phyloP scores from a whole-genome alignment of 2,113 vertebrate genomes.

The Vireo altiloquus region DNA sequence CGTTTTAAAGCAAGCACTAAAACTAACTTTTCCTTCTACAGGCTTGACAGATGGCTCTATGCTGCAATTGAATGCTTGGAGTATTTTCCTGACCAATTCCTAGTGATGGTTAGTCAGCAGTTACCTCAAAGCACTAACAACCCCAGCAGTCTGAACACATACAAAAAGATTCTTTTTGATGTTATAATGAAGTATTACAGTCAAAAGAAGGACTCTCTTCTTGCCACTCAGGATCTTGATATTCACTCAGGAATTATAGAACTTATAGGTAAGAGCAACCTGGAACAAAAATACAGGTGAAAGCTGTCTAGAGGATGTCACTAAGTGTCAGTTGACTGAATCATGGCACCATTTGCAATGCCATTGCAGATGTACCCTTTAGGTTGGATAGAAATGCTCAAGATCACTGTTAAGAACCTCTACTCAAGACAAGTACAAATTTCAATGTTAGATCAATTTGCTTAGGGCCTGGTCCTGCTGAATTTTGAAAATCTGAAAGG shows the following conservation, averaged over 20 bases:
- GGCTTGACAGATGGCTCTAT: slow-evolving; percentile 80
- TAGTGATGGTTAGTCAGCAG: slow-evolving; percentile 78
- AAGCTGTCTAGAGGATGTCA: neutral
- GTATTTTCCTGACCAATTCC: slow-evolving; percentile 83
- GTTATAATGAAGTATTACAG: slow-evolving; percentile 82
- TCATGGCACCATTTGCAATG: neutral
- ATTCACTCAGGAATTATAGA: slow-evolving; percentile 79
- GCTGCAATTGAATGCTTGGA: slow-evolving; percentile 84
- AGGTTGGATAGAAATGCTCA: neutral
- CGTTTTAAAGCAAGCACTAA: neutral
- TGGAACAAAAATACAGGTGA: neutral
- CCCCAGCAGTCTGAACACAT: slow-evolving; percentile 25
- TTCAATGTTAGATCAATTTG: neutral
- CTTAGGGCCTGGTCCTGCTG: neutral
- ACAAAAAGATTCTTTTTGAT: slow-evolving; percentile 85
- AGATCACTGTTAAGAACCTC: neutral
- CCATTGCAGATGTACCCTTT: neutral
- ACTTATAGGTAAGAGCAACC: slow-evolving; percentile 76
- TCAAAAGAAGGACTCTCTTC: slow-evolving; percentile 76
- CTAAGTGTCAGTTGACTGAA: neutral
- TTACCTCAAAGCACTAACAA: slow-evolving; percentile 60
- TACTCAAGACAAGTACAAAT: neutral
- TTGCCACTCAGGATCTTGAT: slow-evolving; percentile 74
- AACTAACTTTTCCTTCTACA: slow-evolving; percentile 43
- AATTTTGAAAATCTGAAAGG: neutral